Base-by-base conservation (phyloP, 2,888 invertebrate genomes). In the Achlya flavicornis region DNA sequence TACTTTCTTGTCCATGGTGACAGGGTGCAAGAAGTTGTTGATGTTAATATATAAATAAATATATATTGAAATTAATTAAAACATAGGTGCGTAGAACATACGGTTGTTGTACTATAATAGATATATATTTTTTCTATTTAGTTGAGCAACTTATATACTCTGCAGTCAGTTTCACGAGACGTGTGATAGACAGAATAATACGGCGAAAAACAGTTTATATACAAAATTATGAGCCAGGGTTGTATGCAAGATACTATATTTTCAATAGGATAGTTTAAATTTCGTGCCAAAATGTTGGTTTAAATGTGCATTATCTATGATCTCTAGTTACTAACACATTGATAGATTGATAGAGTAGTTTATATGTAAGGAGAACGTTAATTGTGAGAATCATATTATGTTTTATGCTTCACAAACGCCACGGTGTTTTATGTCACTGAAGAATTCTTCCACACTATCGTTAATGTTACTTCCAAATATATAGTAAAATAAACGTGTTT, bases 121-220 rank as follows among this genome's bases (percentile, higher is more conserved):
- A 87, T 80, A 83, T 89, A 85, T 87, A 87, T 90, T 85, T 88
- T 88, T 86, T 84, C 76, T 81, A 87, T 87, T 88, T 72, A 78
- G 79, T 89, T 86, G 81, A 79, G 77, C 68, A 73, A 75, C 67
- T 66, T 68, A 61, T 68, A 53, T 68, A 67, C 43, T 66, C 64
- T 63, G 63, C 63, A 62, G 61, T 65, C 16, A 19, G 14, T 48
- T n/a, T 48, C 7, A 16, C 14, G 43, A 14, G n/a, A n/a, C 1
- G 4, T 10, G 19, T 53, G 19, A 53, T 53, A 19, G 16, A 48
- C 48, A 48, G 16, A 48, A 48, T 16, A 46, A n/a, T 46, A 48
- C n/a, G 7, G 11, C 7, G 4, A 48, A 19, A 53, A 19, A 53
- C 53, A 53, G 53, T 19, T 10, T 1, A 19, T 19, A 19, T 19